Conservation (phyloP, 2,888 invertebrate species). For the Nomada goodeniana region DNA sequence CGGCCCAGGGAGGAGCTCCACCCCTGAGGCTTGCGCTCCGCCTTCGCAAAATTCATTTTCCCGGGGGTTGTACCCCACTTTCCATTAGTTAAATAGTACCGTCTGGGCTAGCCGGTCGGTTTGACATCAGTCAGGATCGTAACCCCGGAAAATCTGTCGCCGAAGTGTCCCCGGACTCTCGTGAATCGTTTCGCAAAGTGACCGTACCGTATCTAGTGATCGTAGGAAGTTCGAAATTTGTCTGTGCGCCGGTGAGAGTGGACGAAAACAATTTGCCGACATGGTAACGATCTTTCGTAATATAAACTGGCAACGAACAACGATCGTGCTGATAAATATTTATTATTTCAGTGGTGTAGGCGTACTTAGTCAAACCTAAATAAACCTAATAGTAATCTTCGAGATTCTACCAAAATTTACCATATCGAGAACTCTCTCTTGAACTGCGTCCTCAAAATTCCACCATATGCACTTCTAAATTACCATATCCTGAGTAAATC, state of each 20-base stretch:
- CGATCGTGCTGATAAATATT: not conserved
- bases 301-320: not conserved
- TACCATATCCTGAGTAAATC: too few relatives aligned
- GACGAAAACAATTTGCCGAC: not conserved
- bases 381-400: too few relatives aligned
- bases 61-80: slow-evolving; percentile 64
- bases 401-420: too few relatives aligned
- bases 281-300: slow-evolving; percentile 33
- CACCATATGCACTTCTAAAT: too few relatives aligned
- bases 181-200: not conserved
- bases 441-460: too few relatives aligned
- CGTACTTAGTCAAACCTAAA: too few relatives aligned
- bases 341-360: not conserved
- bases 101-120: slow-evolving; percentile 54
- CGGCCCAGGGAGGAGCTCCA: slow-evolving; percentile 76
- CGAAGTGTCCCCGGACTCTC: slow-evolving; percentile 10
- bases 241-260: slow-evolving; percentile 10
- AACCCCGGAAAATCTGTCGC: slow-evolving; percentile 16
- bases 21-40: slow-evolving; percentile 79
- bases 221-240: not conserved
- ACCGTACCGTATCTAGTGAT: not conserved
- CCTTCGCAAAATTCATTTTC: slow-evolving; percentile 77
- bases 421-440: too few relatives aligned
- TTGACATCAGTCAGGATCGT: slow-evolving; percentile 31
- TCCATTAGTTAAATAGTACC: slow-evolving; percentile 71